These are phyloP conservation scores for Lochmaea crataegi DNA, from an alignment of 2,888 invertebrate genomes.

Conservation along the genomic window DNA sequence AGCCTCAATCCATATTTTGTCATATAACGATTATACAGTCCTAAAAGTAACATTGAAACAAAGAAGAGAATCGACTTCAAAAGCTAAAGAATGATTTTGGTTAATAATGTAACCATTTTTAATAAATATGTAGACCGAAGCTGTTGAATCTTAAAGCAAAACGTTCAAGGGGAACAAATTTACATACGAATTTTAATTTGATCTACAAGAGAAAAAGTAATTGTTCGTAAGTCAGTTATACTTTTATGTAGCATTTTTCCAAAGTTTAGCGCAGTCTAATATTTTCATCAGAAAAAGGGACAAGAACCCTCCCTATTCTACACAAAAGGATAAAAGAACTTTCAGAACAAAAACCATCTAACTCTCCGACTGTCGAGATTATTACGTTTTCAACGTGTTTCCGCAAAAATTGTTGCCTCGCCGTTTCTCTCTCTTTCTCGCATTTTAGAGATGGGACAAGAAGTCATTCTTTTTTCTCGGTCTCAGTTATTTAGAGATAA, in stretches of 20 bases:
- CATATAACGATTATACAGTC: no score
- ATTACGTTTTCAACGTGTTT: conserved; percentile 36
- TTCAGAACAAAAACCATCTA: conserved; percentile 36
- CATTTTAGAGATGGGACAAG: conserved; percentile 32
- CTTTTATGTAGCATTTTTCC: neutral
- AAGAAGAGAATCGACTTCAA: no score
- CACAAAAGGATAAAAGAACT: conserved; percentile 38
- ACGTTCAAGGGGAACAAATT: neutral
- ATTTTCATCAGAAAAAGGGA: conserved; percentile 25
- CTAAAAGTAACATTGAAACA: no score
- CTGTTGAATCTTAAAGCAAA: neutral
- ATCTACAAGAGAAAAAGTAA: neutral
- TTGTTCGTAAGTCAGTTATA: conserved; percentile 1
- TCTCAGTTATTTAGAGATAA: conserved; percentile 25
- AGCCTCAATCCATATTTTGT: no score
- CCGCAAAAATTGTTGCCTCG: conserved; percentile 30
- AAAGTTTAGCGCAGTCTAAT: conserved; percentile 8
- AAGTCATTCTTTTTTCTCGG: conserved; percentile 27
- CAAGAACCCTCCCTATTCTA: conserved; percentile 16
- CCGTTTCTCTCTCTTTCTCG: neutral
- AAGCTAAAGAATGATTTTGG: no score
- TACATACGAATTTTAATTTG: neutral
- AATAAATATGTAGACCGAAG: no score
- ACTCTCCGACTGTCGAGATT: conserved; percentile 32
- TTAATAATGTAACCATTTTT: no score